These are phyloP conservation scores for Gandaritis pyraliata DNA, from an alignment of 2,888 invertebrate genomes.

Conservation along the genomic window DNA sequence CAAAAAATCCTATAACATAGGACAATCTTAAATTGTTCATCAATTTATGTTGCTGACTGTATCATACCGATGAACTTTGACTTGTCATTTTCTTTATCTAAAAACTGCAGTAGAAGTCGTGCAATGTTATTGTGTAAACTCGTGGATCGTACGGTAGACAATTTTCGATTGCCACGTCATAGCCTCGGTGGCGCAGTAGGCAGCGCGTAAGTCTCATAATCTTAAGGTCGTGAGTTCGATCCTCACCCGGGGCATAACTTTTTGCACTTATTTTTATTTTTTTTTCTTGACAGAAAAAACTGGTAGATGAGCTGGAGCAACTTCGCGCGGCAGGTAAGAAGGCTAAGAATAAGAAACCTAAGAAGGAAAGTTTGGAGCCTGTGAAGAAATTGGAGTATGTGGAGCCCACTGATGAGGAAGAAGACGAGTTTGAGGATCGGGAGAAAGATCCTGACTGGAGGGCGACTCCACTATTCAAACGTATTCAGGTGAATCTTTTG, in stretches of 20 bases:
- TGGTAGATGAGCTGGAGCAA: conserved; percentile 69
- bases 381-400: conserved; percentile 59
- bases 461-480: conserved; percentile 86
- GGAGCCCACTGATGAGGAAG: conserved; percentile 70
- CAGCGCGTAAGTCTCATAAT: conserved; percentile 96
- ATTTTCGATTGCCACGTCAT: conserved; percentile 17
- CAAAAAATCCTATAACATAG: too few relatives aligned
- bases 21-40: too few relatives aligned
- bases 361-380: conserved; percentile 50
- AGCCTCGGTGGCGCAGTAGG: conserved; percentile 94
- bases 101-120: too few relatives aligned
- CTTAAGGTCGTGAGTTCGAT: conserved; percentile 98
- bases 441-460: conserved; percentile 88
- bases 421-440: conserved; percentile 61
- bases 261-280: conserved; percentile 9
- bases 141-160: not conserved
- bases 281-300: conserved; percentile 61
- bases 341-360: conserved; percentile 51
- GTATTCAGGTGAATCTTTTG: conserved; percentile 62
- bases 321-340: conserved; percentile 57
- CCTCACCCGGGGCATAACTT: conserved; percentile 92
- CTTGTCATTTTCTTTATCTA: too few relatives aligned
- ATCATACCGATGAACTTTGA: too few relatives aligned
- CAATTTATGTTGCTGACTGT: too few relatives aligned
- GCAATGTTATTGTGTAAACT: too few relatives aligned